Conservation (phyloP, 2,113 vertebrate species). For the Phyllopteryx taeniolatus region DNA sequence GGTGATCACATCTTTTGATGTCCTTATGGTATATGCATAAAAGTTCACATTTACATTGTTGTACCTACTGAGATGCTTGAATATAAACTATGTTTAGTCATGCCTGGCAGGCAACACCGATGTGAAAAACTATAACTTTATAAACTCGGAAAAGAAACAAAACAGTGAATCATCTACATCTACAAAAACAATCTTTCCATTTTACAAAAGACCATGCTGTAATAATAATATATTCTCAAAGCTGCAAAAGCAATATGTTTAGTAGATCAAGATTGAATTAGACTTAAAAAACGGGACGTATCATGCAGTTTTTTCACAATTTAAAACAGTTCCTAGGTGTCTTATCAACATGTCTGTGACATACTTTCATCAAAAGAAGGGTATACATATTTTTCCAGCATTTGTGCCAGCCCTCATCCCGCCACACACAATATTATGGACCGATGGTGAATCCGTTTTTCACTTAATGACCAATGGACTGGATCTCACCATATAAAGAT, state of each 20-base stretch:
- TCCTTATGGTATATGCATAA: not conserved
- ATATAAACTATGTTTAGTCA: not conserved
- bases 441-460: too few relatives aligned
- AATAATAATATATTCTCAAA: not conserved
- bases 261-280: not conserved
- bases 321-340: too few relatives aligned
- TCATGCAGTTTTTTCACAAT: too few relatives aligned
- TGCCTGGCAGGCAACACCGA: not conserved
- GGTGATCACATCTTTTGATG: not conserved
- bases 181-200: not conserved
- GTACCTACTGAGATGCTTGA: not conserved
- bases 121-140: not conserved
- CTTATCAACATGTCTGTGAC: too few relatives aligned
- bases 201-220: not conserved
- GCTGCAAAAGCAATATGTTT: not conserved
- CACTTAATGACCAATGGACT: too few relatives aligned
- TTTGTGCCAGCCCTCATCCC: too few relatives aligned
- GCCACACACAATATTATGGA: too few relatives aligned
- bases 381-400: too few relatives aligned
- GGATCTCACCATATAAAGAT: too few relatives aligned
- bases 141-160: not conserved
- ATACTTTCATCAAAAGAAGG: too few relatives aligned
- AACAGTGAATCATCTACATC: not conserved
- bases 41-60: not conserved
- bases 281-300: too few relatives aligned